These are phyloP conservation scores for Lepidurus packardi DNA, from an alignment of 1,140 invertebrate species.

Conservation along the genomic window DNA sequence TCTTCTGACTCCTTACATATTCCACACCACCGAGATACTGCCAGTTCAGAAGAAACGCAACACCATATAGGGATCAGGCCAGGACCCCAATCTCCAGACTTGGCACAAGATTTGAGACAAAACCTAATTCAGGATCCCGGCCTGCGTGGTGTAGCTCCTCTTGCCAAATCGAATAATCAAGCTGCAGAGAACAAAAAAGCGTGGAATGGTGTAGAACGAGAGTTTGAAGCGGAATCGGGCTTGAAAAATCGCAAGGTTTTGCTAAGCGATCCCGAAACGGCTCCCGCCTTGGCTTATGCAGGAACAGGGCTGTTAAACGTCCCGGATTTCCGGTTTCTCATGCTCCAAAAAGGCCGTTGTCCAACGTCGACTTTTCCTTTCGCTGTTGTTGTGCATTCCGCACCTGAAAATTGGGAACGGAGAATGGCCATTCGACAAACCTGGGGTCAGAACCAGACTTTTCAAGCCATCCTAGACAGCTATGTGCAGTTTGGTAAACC, in stretches of 20 bases:
- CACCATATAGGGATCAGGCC: background rate
- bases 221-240: background rate
- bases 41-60: too few relatives aligned
- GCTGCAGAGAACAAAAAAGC: background rate
- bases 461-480: constrained; percentile 38
- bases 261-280: background rate
- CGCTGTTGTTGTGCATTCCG: constrained; percentile 62
- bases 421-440: constrained; percentile 58
- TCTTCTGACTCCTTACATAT: background rate
- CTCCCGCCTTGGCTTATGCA: background rate
- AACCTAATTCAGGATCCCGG: background rate
- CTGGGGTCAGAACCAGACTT: constrained; percentile 50
- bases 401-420: constrained; percentile 56
- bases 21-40: background rate
- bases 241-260: constrained; percentile 5
- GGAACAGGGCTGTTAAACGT: background rate
- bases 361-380: constrained; percentile 42
- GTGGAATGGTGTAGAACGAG: background rate
- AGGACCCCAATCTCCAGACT: background rate
- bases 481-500: background rate
- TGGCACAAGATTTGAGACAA: background rate
- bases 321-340: constrained; percentile 16
- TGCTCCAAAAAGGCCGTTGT: constrained; percentile 41
- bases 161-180: constrained; percentile 8
- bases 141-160: background rate